Conservation (phyloP, 2,888 invertebrate species). For the Tetheella fluctuosa region DNA sequence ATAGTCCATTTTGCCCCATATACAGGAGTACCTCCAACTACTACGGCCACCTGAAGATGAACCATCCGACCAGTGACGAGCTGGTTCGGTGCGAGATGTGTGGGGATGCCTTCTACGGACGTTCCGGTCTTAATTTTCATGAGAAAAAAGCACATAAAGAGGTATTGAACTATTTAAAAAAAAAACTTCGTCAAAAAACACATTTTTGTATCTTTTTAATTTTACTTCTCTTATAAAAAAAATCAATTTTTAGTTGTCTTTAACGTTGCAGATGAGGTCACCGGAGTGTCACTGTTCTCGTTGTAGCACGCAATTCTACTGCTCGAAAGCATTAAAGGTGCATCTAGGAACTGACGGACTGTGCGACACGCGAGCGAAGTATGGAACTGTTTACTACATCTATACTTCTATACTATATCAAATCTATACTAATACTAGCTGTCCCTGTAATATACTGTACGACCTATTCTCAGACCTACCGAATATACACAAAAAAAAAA, state of each 20-base stretch:
- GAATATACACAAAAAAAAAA: no score
- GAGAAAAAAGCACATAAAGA: constrained; percentile 2
- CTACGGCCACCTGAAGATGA: neutral
- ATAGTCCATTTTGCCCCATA: neutral
- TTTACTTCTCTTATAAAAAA: no score
- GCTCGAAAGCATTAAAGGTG: neutral
- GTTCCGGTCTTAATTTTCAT: neutral
- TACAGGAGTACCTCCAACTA: neutral
- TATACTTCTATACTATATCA: no score
- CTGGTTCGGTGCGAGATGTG: neutral
- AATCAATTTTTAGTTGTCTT: no score
- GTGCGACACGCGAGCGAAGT: neutral
- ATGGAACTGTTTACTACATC: neutral
- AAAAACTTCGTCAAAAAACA: no score
- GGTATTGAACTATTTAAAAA: no score
- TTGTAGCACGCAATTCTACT: neutral
- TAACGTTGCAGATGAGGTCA: neutral
- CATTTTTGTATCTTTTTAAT: no score
- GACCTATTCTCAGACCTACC: no score
- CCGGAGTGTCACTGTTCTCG: neutral
- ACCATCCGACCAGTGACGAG: neutral
- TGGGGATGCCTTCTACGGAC: neutral
- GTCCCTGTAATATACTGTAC: no score
- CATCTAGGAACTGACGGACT: neutral
- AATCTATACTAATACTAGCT: no score